Percentiles rank a stretch among this genome's conserved stretches.
Conservation (phyloP, 2,113 vertebrate species). For the Cnemophilus loriae region DNA sequence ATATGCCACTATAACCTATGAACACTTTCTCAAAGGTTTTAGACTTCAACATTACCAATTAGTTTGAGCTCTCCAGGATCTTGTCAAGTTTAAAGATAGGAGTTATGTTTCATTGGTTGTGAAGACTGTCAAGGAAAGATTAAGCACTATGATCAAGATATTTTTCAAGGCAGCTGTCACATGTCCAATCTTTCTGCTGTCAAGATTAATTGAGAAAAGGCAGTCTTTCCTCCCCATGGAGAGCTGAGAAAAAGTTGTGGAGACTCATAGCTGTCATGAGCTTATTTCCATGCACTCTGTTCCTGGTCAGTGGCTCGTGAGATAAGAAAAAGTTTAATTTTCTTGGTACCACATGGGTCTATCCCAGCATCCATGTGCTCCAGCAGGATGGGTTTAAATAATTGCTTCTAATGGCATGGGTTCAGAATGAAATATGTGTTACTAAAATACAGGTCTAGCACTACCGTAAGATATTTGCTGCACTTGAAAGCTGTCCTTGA, state of each 20-base stretch:
- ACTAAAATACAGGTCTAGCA: background rate
- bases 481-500: background rate
- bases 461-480: background rate
- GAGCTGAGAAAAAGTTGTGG: background rate
- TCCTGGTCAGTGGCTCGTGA: background rate
- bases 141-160: background rate
- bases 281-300: background rate
- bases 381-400: background rate
- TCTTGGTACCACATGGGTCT: background rate
- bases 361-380: background rate
- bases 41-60: background rate
- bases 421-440: background rate
- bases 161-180: conserved; percentile 3
- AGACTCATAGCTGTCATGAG: background rate
- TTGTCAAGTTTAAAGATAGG: background rate
- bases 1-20: background rate
- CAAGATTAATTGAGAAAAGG: background rate
- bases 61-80: background rate
- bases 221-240: background rate
- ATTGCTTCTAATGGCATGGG: background rate
- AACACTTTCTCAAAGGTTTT: background rate
- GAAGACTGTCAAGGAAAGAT: background rate
- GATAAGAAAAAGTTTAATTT: background rate
- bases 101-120: background rate
- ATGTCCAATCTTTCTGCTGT: background rate